Evolutionary conservation across 1,140 invertebrate genomes (phyloP), one percentile per base, ranked within the genome.

Genomic region (Eubasilissa regina): DNA sequence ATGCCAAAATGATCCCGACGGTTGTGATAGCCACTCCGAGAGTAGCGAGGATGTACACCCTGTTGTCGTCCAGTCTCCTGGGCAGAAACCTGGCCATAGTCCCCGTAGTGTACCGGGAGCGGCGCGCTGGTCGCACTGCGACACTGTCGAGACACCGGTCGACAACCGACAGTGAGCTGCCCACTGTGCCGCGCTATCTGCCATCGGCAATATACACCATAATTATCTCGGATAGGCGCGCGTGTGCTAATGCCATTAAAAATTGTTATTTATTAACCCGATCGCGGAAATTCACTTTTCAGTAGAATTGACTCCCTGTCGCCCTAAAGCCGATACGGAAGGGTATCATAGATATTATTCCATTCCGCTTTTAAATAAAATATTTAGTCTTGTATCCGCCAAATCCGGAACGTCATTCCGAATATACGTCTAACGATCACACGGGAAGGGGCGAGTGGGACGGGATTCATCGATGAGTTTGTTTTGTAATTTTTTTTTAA

Each of bases 1-100:
- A 79, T 0, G 79, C 79, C 75, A 81, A 77, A 45, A 84, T 64
- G 10, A 83, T 77, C 17, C 83, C 83, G 25, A 83, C 53, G 17
- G 81, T 25, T 8, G 81, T 56, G 11, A 80, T 47, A 4, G 76
- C 13, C 21, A 81, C 72, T 17, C 82, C 84, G 45, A 51, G 58
- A 0, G 66, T 47, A 45, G 72, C 82, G 35, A 83, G 55, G 44
- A 77, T 77, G 44, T 66, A 75, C 11, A 55, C 75, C 12, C 75
- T 68, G 17, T 47, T 21, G 43, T 43, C 35, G 44, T 8, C 8
- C 43, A 15, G 15, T 1, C 43, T 44, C 11, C 19, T 11, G 60
- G 11, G 15, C 53, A n/a, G 19, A 15, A 55, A 15, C 53, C n/a
- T 55, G 53, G 51, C 21, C 25, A 11, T 0, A 13, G 58, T 15